Evolutionary conservation across 2,797 vertebrate species (phyloP).

Genomic region (Sebastes variabilis): DNA sequence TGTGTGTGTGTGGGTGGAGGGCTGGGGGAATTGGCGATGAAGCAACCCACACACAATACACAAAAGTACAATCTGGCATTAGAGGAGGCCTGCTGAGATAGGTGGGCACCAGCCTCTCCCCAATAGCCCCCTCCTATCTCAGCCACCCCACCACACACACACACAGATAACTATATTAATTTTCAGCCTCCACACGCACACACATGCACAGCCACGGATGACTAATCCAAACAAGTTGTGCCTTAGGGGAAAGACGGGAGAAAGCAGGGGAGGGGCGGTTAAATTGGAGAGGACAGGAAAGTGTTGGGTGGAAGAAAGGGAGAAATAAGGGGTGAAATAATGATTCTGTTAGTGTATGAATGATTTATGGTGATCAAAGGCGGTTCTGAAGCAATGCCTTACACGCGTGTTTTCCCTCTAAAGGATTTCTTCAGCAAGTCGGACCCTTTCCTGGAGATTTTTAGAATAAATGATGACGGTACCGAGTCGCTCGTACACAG

Average conservation of each 20-base stretch:
- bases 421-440: slow-evolving; percentile 99
- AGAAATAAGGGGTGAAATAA: slow-evolving; percentile 42
- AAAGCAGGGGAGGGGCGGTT: slow-evolving; percentile 42
- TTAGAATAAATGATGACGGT: slow-evolving; percentile 95
- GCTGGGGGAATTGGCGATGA: slow-evolving; percentile 41
- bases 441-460: slow-evolving; percentile 98
- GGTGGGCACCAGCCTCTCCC: slow-evolving; percentile 19
- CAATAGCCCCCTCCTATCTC: slow-evolving; percentile 52
- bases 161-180: slow-evolving; percentile 74
- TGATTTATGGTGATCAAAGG: slow-evolving; percentile 65
- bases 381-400: slow-evolving; percentile 29
- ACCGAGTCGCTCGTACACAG: slow-evolving; percentile 97
- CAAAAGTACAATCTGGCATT: slow-evolving; percentile 51
- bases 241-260: slow-evolving; percentile 58
- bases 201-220: slow-evolving; percentile 54
- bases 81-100: slow-evolving; percentile 50
- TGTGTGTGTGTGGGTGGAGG: slow-evolving; percentile 8
- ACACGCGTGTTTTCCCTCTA: slow-evolving; percentile 59
- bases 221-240: slow-evolving; percentile 74
- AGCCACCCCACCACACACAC: slow-evolving; percentile 16
- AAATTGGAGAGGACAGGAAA: slow-evolving; percentile 51
- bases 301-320: slow-evolving; percentile 23
- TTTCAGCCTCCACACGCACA: slow-evolving; percentile 46
- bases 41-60: slow-evolving; percentile 43
- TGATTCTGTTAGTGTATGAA: slow-evolving; percentile 54